Base-by-base conservation (phyloP, 2,113 vertebrate species). In the Stictonetta naevosa region DNA sequence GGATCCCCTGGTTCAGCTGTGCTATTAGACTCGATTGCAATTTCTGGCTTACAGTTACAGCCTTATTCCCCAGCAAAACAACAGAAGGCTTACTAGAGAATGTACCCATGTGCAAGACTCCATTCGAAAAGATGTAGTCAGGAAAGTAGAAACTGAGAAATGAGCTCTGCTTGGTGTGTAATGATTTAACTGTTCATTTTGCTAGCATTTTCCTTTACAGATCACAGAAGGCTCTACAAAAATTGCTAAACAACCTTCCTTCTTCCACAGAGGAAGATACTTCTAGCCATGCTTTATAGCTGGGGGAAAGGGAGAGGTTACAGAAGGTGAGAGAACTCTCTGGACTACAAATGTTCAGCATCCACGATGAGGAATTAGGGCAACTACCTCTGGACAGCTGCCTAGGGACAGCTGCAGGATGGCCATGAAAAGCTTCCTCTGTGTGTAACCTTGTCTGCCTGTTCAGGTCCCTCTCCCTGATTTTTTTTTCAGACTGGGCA, bases 371-470 rank as follows among this genome's bases (percentile, higher is more conserved):
- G 58, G 58, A 86, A 78, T 84, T 75, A 89, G 77, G 77, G 82
- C 48, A 84, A n/a, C 29, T 60, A 48, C 68, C 64, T 64, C 73
- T 86, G 76, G 79, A 71, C 90, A 88, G 79, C 62, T 86, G 92
- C 78, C 78, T 85, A 34, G 38, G 63, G 85, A 91, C 92, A 94
- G 67, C 88, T 90, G 75, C 80, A 86, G 68, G 55, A 58, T 38
- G 74, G 56, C 64, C 19, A 26, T 69, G 63, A 79, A 72, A 93
- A 95, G 76, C 53, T 93, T 93, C 76, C 42, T 68, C 0, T 2
- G 6, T 67, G 33, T 40, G 52, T 59, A 56, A 83, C 83, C 55
- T 90, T 73, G 55, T 87, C 75, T 92, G 56, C 44, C 29, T 86
- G 31, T 77, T 83, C 59, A 74, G 31, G 60, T 81, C 60, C 28